Evolutionary conservation across 2,888 invertebrate species (phyloP).

Genomic region (Rhabditoides inermis): DNA sequence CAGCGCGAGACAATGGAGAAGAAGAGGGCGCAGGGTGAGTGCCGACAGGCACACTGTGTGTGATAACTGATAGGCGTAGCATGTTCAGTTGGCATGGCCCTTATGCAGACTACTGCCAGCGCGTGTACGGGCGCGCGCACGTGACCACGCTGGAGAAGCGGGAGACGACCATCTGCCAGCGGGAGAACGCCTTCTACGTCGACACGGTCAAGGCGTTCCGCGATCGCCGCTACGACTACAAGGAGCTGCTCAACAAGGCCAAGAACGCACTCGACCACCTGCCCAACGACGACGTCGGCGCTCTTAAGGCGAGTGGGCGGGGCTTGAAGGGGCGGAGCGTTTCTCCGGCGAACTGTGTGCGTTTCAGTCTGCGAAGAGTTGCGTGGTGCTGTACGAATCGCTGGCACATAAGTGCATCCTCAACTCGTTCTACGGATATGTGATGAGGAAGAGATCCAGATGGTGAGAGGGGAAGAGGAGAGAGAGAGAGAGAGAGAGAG

Average conservation of each 20-base stretch:
- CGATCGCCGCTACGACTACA: conserved; percentile 88
- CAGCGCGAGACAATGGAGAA: conserved; percentile 81
- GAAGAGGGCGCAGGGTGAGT: conserved; percentile 68
- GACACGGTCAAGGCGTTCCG: conserved; percentile 94
- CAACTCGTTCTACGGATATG: conserved; percentile 98
- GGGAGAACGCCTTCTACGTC: conserved; percentile 97
- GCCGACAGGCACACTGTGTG: too few species aligned
- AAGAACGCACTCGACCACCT: conserved; percentile 34
- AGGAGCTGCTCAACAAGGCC: conserved; percentile 72
- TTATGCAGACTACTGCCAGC: conserved; percentile 84
- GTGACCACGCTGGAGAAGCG: conserved; percentile 77
- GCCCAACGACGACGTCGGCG: too few species aligned
- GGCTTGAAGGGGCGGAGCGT: too few species aligned
- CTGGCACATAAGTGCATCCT: conserved; percentile 97
- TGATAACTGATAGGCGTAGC: too few species aligned
- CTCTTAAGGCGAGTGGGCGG: too few species aligned
- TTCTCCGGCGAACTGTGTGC: too few species aligned
- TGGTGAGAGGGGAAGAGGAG: too few species aligned
- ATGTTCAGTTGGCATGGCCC: background rate
- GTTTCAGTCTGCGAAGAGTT: too few species aligned
- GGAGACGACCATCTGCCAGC: conserved; percentile 84
- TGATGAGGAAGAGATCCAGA: conserved; percentile 67
- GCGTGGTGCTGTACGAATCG: conserved; percentile 88
- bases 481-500: too few species aligned
- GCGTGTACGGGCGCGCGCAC: conserved; percentile 88